phyloP scores from a whole-genome alignment of 2,888 invertebrate genomes.

The Hyposoter dolosus region DNA sequence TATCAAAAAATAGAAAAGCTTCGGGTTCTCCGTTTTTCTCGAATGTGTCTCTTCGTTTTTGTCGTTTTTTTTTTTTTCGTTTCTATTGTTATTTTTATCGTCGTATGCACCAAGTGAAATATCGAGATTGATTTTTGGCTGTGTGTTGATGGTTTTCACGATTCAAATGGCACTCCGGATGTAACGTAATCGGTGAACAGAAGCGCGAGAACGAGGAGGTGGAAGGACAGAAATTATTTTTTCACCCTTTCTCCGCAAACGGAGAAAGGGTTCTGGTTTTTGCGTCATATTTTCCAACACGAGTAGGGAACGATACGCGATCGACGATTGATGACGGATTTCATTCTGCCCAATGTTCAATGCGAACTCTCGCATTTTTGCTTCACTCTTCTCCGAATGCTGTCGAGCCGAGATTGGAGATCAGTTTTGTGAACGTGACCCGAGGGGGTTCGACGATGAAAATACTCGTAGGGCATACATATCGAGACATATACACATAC shows the following conservation, averaged over 20 bases:
- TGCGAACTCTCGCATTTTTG: slow-evolving; percentile 26
- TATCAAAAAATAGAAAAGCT: neutral
- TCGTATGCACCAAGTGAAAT: slow-evolving; percentile 1
- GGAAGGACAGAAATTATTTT: slow-evolving; percentile 43
- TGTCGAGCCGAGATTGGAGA: slow-evolving; percentile 60
- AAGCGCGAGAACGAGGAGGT: slow-evolving; percentile 6
- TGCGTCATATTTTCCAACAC: slow-evolving; percentile 14
- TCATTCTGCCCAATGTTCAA: slow-evolving; percentile 25
- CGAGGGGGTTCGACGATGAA: slow-evolving; percentile 46
- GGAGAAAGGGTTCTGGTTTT: neutral
- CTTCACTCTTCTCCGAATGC: slow-evolving; percentile 43
- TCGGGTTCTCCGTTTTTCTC: neutral
- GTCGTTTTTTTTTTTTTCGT: neutral
- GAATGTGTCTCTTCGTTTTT: neutral
- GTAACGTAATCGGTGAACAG: slow-evolving; percentile 43
- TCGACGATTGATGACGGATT: slow-evolving; percentile 57
- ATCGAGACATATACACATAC: slow-evolving; percentile 16
- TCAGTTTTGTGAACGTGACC: slow-evolving; percentile 63
- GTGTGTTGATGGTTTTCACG: slow-evolving; percentile 11
- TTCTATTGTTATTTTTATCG: neutral
- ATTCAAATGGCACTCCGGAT: slow-evolving; percentile 28
- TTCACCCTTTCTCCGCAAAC: neutral
- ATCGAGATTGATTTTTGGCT: slow-evolving; percentile 9
- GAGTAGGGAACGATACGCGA: slow-evolving; percentile 13
- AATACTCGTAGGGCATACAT: slow-evolving; percentile 26